A percentile compares a stretch with the other conserved stretches of the same genome.
phyloP scores from a whole-genome alignment of 2,888 invertebrate species.

The Cheilosia vulpina region DNA sequence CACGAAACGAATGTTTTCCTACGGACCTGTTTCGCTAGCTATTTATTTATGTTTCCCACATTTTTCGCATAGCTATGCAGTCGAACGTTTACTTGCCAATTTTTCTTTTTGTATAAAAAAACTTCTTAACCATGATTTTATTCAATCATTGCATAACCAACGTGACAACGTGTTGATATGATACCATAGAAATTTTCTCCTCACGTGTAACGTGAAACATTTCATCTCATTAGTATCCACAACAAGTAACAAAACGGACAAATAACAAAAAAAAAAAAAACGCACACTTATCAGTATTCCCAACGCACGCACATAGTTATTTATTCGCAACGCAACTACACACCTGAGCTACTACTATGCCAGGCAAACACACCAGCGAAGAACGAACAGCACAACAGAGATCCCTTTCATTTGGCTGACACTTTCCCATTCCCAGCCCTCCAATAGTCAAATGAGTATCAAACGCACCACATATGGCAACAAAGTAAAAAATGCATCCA shows the following conservation, averaged over 20 bases:
- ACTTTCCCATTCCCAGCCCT: conserved; percentile 60
- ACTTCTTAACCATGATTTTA: conserved; percentile 7
- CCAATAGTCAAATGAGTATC: conserved; percentile 22
- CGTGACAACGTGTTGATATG: conserved; percentile 7
- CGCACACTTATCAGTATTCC: conserved; percentile 60
- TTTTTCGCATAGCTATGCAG: background rate
- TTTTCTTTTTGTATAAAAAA: background rate
- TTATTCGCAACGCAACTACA: conserved; percentile 62
- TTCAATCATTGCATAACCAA: conserved; percentile 51
- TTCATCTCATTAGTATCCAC: conserved; percentile 63
- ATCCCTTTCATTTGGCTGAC: conserved; percentile 64
- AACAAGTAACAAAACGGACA: conserved; percentile 33
- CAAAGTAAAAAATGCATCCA: conserved; percentile 40
- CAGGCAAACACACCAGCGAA: conserved; percentile 2
- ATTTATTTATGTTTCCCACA: too few species aligned
- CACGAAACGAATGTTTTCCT: too few species aligned
- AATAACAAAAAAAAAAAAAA: conserved; percentile 50
- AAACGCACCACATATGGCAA: conserved; percentile 43
- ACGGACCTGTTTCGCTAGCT: too few species aligned
- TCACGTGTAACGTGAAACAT: conserved; percentile 49
- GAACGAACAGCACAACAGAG: conserved; percentile 29
- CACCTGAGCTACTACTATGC: conserved; percentile 42
- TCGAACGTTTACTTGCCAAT: background rate
- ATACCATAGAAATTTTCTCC: conserved; percentile 40
- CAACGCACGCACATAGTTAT: conserved; percentile 29